Conservation (phyloP, 2,888 invertebrate species). For the Dynastes grantii region DNA sequence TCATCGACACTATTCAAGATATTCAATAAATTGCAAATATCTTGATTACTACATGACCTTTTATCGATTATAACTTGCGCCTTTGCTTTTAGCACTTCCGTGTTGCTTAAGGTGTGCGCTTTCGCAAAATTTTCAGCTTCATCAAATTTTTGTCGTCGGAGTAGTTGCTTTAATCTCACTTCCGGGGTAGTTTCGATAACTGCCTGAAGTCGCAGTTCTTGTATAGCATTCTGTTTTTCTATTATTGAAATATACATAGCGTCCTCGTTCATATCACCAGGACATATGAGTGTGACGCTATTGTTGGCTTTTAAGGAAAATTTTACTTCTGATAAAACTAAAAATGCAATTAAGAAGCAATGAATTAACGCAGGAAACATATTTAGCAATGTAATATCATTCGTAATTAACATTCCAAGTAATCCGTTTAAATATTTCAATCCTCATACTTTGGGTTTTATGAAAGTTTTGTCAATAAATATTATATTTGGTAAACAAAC, state of each 20-base stretch:
- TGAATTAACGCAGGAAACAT: too few relatives aligned
- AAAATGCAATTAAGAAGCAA: slow-evolving; percentile 14
- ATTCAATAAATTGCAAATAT: slow-evolving; percentile 66
- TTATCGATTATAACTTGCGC: slow-evolving; percentile 67
- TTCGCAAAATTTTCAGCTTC: slow-evolving; percentile 71
- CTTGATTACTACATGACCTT: slow-evolving; percentile 59
- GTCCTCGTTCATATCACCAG: slow-evolving; percentile 61
- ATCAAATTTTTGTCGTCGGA: slow-evolving; percentile 69
- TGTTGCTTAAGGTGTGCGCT: slow-evolving; percentile 67
- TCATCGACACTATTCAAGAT: slow-evolving; percentile 70
- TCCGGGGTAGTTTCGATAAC: slow-evolving; percentile 70
- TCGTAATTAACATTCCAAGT: too few relatives aligned
- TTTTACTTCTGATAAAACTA: slow-evolving; percentile 57
- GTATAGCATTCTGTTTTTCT: slow-evolving; percentile 52
- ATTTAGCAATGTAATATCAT: too few relatives aligned
- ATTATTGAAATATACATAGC: slow-evolving; percentile 61
- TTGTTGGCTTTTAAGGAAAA: slow-evolving; percentile 61
- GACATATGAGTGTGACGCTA: slow-evolving; percentile 59
- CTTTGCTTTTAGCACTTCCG: slow-evolving; percentile 69
- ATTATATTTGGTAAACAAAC: too few relatives aligned
- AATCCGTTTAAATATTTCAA: too few relatives aligned
- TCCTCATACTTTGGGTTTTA: too few relatives aligned
- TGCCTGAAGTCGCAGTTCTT: slow-evolving; percentile 63
- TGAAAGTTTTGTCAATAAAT: too few relatives aligned
- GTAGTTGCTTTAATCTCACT: slow-evolving; percentile 69